Percentiles rank a stretch among this genome's conserved stretches.
phyloP scores from a whole-genome alignment of 2,888 invertebrate genomes.

The Drosophila buzzatii region DNA sequence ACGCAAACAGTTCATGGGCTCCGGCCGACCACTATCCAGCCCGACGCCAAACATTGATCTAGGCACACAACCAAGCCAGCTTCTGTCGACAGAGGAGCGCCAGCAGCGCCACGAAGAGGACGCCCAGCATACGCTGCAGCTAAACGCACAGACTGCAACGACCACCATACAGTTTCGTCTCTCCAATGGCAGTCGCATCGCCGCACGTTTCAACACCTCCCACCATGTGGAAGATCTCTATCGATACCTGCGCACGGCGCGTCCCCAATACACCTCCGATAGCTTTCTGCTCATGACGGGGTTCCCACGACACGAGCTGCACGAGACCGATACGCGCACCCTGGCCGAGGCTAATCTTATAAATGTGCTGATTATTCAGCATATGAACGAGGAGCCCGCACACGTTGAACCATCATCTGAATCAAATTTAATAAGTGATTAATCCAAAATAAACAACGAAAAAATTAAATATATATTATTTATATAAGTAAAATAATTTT shows the following conservation, averaged over 20 bases:
- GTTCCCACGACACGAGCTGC: conserved; percentile 58
- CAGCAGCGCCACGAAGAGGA: conserved; percentile 18
- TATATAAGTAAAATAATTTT: not conserved
- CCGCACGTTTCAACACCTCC: conserved; percentile 58
- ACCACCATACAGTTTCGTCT: conserved; percentile 65
- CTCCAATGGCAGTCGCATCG: conserved; percentile 63
- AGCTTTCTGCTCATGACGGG: conserved; percentile 56
- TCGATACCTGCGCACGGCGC: conserved; percentile 54
- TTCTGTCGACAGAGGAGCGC: conserved; percentile 4
- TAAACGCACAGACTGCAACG: conserved; percentile 33
- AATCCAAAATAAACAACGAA: not conserved
- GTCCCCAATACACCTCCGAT: conserved; percentile 48
- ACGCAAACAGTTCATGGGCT: conserved; percentile 62
- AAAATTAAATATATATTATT: not conserved
- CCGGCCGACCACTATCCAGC: conserved; percentile 46
- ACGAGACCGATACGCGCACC: conserved; percentile 54
- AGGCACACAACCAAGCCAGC: not conserved
- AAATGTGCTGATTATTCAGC: conserved; percentile 71
- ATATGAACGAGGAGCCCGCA: conserved; percentile 40
- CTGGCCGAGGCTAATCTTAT: conserved; percentile 54
- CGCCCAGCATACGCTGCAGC: conserved; percentile 17
- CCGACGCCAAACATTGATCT: not conserved
- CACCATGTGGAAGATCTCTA: conserved; percentile 65
- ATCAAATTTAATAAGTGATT: not conserved
- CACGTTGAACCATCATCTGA: not conserved